Conservation (phyloP, 2,888 invertebrate species). For the Bursaphelenchus okinawaensis region DNA sequence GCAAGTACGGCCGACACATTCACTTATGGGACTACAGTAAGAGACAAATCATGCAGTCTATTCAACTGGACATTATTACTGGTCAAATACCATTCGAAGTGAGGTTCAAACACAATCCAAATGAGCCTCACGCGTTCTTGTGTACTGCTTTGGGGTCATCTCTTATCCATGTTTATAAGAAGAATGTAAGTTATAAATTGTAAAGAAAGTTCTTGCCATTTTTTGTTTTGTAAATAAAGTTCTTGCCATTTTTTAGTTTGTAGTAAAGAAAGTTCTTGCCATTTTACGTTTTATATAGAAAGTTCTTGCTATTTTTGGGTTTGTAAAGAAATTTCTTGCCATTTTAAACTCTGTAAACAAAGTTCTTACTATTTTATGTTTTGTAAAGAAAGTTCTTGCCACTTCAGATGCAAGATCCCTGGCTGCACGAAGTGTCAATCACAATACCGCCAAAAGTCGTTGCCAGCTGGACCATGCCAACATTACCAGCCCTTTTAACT, state of each 20-base stretch:
- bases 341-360: too few relatives aligned
- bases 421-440: conserved; percentile 7
- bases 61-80: conserved; percentile 74
- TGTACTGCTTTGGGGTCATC: conserved; percentile 78
- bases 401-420: neutral
- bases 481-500: conserved; percentile 78
- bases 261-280: too few relatives aligned
- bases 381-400: too few relatives aligned
- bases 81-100: conserved; percentile 81
- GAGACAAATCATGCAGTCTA: conserved; percentile 72
- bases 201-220: too few relatives aligned
- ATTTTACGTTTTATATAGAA: too few relatives aligned
- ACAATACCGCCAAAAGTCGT: conserved; percentile 61
- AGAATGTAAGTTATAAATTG: conserved; percentile 8
- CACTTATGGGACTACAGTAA: conserved; percentile 86
- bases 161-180: conserved; percentile 68
- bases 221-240: too few relatives aligned
- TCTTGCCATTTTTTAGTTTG: neutral
- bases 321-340: too few relatives aligned
- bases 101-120: conserved; percentile 86
- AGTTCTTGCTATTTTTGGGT: neutral
- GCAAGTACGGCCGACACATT: conserved; percentile 74
- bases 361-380: neutral
- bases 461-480: conserved; percentile 68
- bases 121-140: conserved; percentile 77